Conservation (phyloP, 2,113 vertebrate genomes). For the Calidris pygmaea region DNA sequence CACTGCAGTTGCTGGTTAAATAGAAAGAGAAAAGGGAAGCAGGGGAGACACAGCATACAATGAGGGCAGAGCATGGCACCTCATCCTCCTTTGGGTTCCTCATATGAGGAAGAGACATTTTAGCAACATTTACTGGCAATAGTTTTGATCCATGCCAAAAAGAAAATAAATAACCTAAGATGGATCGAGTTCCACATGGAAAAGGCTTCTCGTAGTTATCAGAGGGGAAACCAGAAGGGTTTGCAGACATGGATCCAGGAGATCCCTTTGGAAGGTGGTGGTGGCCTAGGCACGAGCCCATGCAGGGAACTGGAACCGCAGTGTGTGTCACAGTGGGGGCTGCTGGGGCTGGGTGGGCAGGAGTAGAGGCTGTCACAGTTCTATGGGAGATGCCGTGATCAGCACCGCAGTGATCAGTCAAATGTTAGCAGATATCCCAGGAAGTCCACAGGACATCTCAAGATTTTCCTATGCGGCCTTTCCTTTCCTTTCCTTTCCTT, state of each 20-base stretch:
- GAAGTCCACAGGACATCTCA: background rate
- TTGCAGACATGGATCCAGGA: background rate
- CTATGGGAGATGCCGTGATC: accelerated
- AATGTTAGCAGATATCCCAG: background rate
- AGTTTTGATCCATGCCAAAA: background rate
- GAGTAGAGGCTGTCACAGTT: background rate
- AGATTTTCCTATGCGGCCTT: background rate
- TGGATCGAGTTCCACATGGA: background rate
- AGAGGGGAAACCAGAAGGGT: background rate
- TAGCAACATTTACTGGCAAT: background rate
- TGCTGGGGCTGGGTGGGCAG: background rate
- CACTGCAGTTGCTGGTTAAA: background rate
- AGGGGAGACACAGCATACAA: background rate
- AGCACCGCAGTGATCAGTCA: background rate
- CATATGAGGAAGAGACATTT: background rate
- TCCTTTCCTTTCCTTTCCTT: background rate
- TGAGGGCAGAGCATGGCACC: background rate
- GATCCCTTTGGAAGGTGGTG: accelerated
- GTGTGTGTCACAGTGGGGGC: accelerated
- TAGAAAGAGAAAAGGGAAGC: constrained; percentile 21
- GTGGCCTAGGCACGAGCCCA: accelerated
- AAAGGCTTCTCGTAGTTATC: background rate
- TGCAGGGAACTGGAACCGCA: background rate
- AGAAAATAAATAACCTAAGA: background rate
- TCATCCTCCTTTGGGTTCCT: background rate